A percentile compares a stretch with the other conserved stretches of the same genome.
Conservation (phyloP, 2,797 vertebrate genomes). For the Myotis myotis region DNA sequence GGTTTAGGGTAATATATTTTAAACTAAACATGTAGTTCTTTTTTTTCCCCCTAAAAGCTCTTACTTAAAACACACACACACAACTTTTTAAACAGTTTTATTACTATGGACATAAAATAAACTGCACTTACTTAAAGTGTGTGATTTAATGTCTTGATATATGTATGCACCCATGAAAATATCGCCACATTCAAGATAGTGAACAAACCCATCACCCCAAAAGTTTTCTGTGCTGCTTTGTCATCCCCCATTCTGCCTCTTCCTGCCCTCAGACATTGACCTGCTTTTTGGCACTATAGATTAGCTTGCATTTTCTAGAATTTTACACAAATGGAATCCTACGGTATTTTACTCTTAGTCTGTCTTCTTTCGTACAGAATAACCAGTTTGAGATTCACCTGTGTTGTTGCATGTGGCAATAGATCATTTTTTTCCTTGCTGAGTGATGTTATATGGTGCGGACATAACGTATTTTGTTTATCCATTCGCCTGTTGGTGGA, state of each 20-base stretch:
- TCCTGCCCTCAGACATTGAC: not conserved
- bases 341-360: not conserved
- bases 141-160: not conserved
- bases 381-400: not conserved
- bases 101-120: not conserved
- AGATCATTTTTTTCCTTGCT: too few relatives aligned
- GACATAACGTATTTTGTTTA: rapidly evolving
- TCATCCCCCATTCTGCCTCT: rapidly evolving
- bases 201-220: rapidly evolving
- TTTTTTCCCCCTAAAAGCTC: not conserved
- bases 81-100: not conserved
- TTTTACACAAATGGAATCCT: not conserved
- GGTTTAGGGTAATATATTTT: not conserved
- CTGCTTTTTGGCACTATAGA: not conserved
- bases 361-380: not conserved
- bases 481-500: rapidly evolving
- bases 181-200: not conserved
- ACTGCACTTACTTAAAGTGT: not conserved
- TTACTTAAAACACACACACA: not conserved
- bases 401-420: rapidly evolving
- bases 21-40: not conserved
- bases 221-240: not conserved
- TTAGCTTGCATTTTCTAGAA: not conserved
- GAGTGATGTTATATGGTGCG: rapidly evolving
- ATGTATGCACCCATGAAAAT: rapidly evolving